Conservation (phyloP, 2,113 vertebrate species). For the Elgaria multicarinata region DNA sequence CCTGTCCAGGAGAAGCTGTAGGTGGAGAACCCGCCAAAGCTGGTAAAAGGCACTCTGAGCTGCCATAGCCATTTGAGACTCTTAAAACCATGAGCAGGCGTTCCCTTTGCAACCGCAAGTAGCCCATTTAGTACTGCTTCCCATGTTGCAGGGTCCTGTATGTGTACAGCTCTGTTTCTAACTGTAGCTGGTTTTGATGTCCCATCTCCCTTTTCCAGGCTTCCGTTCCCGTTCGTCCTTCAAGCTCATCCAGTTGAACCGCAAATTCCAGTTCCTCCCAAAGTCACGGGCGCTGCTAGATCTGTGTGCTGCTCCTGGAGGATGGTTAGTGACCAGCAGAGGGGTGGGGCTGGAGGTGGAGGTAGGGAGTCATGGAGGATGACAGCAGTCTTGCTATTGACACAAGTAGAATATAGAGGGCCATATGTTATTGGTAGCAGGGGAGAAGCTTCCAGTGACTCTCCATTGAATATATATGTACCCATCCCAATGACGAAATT, state of each 20-base stretch:
- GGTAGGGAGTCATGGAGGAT: not conserved
- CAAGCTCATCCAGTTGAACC: conserved; percentile 96
- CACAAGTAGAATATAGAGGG: not conserved
- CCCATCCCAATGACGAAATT: not conserved
- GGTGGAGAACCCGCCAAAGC: not conserved
- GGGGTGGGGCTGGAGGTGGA: too few species aligned
- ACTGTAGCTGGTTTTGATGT: not conserved
- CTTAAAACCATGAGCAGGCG: not conserved
- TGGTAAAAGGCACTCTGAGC: not conserved
- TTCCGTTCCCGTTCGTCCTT: conserved; percentile 97
- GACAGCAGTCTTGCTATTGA: not conserved
- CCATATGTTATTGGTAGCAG: not conserved
- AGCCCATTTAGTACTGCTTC: not conserved
- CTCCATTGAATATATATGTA: not conserved
- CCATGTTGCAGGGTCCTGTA: not conserved
- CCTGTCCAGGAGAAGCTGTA: too few species aligned
- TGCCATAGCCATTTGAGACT: too few species aligned
- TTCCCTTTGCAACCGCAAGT: not conserved
- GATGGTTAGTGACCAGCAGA: conserved; percentile 85
- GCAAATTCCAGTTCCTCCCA: conserved; percentile 95
- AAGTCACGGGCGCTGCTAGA: conserved; percentile 91
- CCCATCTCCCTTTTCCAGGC: conserved; percentile 70
- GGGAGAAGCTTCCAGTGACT: not conserved
- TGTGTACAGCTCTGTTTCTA: not conserved
- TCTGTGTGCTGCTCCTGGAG: conserved; percentile 93